Evolutionary conservation across 2,113 vertebrate genomes (phyloP).

Genomic region (Callopanchax toddi): DNA sequence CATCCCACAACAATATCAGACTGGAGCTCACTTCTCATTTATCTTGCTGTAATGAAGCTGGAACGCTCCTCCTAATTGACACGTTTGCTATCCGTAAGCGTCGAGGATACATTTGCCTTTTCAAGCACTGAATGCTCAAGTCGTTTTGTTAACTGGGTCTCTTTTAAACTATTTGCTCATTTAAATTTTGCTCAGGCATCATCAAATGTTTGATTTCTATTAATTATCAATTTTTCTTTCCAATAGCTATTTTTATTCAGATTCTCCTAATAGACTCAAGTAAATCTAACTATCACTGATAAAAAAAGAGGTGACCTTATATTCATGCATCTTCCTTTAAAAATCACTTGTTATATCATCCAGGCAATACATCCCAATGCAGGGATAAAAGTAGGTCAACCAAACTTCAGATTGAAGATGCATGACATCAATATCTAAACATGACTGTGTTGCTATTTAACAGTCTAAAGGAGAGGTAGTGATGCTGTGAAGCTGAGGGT

Average conservation of each 20-base stretch:
- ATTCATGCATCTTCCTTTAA: slow-evolving; percentile 9
- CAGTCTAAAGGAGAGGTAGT: no score
- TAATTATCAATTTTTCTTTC: slow-evolving; percentile 32
- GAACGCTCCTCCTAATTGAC: not conserved
- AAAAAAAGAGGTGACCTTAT: slow-evolving; percentile 4
- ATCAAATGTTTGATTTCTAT: slow-evolving; percentile 34
- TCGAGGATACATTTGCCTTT: not conserved
- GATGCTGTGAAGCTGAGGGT: no score
- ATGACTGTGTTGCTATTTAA: not conserved
- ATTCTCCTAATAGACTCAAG: slow-evolving; percentile 25
- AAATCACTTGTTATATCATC: not conserved
- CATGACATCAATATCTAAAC: no score
- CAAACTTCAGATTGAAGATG: slow-evolving; percentile 2
- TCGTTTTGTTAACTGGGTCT: not conserved
- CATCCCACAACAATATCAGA: slow-evolving; percentile 28
- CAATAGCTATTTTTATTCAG: slow-evolving; percentile 43
- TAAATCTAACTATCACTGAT: slow-evolving; percentile 7
- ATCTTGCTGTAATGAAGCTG: not conserved
- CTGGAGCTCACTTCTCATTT: slow-evolving; percentile 23
- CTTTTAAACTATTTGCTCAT: not conserved
- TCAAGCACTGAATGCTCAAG: not conserved
- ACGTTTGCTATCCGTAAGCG: not conserved
- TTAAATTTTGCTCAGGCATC: slow-evolving; percentile 8
- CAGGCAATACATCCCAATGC: not conserved
- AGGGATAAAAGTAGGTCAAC: no score